Evolutionary conservation across 2,113 vertebrate genomes (phyloP).

Genomic region (Melanerpes aurifrons): DNA sequence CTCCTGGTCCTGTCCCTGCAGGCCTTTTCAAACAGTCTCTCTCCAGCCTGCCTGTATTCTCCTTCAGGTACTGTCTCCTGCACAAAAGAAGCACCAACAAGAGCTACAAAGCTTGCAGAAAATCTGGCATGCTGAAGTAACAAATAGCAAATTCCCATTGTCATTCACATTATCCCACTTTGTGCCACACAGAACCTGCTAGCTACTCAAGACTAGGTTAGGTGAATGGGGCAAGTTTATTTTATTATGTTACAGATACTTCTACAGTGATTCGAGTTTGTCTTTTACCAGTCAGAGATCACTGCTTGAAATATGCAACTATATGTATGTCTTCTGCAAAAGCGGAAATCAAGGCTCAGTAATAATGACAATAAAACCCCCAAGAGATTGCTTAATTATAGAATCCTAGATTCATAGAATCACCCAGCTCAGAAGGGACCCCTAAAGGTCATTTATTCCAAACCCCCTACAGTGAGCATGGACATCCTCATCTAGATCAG

Average conservation of each 20-base stretch:
- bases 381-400: background rate
- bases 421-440: too few species aligned
- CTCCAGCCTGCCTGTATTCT: too few species aligned
- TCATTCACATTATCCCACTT: background rate
- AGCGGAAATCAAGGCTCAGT: background rate
- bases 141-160: background rate
- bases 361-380: background rate
- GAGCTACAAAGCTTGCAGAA: background rate
- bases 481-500: too few species aligned
- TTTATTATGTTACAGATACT: background rate
- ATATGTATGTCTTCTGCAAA: accelerated
- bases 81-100: background rate
- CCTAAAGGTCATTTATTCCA: too few species aligned
- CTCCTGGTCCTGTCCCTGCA: too few species aligned
- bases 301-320: background rate
- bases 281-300: background rate
- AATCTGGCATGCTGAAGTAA: background rate
- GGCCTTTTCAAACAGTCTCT: too few species aligned
- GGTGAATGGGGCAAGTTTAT: background rate
- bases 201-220: background rate
- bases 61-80: background rate
- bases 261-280: background rate
- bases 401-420: too few species aligned
- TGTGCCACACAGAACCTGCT: background rate
- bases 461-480: too few species aligned